Evolutionary conservation across 2,888 invertebrate species (phyloP).

Genomic region (Meteorus colon): DNA sequence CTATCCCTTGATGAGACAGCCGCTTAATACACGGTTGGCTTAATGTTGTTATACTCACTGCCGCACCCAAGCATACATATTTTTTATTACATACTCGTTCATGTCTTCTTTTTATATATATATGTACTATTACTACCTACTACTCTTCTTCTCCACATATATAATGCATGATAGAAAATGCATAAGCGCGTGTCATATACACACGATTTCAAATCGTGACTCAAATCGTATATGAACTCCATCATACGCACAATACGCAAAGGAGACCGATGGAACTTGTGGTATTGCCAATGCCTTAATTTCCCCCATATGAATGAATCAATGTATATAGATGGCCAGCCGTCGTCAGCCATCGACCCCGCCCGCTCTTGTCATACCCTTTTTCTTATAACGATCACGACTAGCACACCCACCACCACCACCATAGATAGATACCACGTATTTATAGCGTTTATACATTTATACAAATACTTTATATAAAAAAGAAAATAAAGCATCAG

Average conservation of each 20-base stretch:
- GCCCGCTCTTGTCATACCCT: constrained; percentile 72
- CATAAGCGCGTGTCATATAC: constrained; percentile 32
- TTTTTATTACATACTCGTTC: constrained; percentile 70
- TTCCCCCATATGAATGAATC: constrained; percentile 71
- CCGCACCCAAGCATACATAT: constrained; percentile 71
- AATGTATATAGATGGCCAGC: constrained; percentile 73
- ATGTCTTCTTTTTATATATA: constrained; percentile 65
- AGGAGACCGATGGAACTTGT: constrained; percentile 71
- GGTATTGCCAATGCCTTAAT: constrained; percentile 67
- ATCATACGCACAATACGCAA: constrained; percentile 66
- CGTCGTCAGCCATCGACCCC: constrained; percentile 72
- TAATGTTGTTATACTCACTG: constrained; percentile 72
- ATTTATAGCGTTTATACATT: constrained; percentile 74
- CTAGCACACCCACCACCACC: constrained; percentile 71
- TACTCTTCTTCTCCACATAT: constrained; percentile 53
- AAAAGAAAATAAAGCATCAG: constrained; percentile 71
- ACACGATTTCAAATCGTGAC: constrained; percentile 41
- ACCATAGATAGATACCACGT: constrained; percentile 74
- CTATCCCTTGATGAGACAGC: constrained; percentile 54
- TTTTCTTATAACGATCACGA: constrained; percentile 72
- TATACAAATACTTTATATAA: constrained; percentile 74
- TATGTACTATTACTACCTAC: constrained; percentile 52
- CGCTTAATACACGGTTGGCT: constrained; percentile 51
- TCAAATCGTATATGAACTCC: constrained; percentile 51
- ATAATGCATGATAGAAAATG: constrained; percentile 43